phyloP scores from a whole-genome alignment of 2,797 vertebrate species.

The Sitta carolinensis region DNA sequence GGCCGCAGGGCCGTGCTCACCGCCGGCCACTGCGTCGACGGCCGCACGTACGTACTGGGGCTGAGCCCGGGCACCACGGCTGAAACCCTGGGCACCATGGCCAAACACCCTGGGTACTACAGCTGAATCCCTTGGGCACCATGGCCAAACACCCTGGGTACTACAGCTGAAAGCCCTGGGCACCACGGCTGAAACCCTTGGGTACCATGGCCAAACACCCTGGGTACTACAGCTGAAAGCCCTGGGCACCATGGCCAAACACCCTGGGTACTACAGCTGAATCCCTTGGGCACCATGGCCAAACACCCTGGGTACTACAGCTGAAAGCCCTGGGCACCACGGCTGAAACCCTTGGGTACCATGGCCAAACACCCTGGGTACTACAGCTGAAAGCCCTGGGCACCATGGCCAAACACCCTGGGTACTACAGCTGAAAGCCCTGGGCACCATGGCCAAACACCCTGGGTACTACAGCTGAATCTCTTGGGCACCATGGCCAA shows the following conservation, averaged over 20 bases:
- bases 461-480: no score
- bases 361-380: not conserved
- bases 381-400: not conserved
- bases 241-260: not conserved
- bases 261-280: fast-evolving
- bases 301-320: no score
- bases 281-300: no score
- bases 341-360: not conserved
- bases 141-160: no score
- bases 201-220: fast-evolving
- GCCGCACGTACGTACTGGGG: not conserved
- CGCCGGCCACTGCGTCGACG: not conserved
- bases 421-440: fast-evolving
- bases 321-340: no score
- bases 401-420: no score
- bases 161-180: no score
- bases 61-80: not conserved
- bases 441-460: no score
- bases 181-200: not conserved
- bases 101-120: not conserved
- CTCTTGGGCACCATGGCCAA: no score
- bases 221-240: fast-evolving
- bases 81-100: fast-evolving
- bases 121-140: not conserved
- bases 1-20: not conserved